Evolutionary conservation across 2,797 vertebrate species (phyloP).

Genomic region (Buceros bicornis): DNA sequence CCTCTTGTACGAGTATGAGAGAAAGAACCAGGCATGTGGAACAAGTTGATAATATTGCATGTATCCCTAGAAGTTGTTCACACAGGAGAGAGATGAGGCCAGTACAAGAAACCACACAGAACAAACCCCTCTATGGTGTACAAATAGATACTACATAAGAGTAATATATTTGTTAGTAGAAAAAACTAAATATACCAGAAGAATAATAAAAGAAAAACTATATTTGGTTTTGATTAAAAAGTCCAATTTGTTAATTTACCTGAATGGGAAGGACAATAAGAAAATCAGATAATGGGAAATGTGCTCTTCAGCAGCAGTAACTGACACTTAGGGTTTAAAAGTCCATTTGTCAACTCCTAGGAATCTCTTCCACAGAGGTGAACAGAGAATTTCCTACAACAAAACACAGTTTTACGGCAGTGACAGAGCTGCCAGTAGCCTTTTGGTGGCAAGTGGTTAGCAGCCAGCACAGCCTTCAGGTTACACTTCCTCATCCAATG

Average conservation of each 20-base stretch:
- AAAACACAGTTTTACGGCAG: neutral
- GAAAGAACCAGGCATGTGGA: neutral
- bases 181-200: neutral
- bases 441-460: neutral
- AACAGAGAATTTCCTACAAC: neutral
- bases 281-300: neutral
- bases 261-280: neutral
- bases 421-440: neutral
- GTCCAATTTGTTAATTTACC: neutral
- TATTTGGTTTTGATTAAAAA: neutral
- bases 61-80: neutral
- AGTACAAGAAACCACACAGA: neutral
- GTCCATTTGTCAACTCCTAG: neutral
- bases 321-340: neutral
- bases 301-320: neutral
- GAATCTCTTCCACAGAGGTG: neutral
- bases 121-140: neutral
- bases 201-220: neutral
- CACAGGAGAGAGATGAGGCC: neutral
- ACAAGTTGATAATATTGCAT: neutral
- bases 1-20: neutral
- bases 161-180: neutral
- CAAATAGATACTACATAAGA: neutral
- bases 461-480: neutral
- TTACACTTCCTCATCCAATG: neutral